Conservation (phyloP, 2,797 vertebrate species). For the Phoxinus dragarum region DNA sequence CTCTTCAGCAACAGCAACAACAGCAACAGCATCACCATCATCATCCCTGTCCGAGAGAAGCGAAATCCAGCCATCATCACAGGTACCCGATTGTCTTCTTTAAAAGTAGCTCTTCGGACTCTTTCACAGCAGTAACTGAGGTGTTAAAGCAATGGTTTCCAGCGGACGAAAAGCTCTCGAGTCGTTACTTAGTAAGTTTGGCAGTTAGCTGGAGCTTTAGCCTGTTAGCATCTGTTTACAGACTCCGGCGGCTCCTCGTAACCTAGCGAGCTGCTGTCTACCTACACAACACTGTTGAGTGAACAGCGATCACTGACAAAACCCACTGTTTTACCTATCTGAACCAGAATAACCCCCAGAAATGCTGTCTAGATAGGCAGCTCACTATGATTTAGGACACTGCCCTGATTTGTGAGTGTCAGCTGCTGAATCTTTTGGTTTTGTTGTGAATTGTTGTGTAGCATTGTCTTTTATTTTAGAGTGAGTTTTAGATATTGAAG, state of each 20-base stretch:
- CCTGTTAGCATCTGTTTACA: conserved; percentile 34
- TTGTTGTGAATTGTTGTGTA: background rate
- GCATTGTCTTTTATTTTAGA: no score
- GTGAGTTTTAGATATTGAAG: no score
- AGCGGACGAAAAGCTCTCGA: background rate
- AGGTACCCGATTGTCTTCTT: conserved; percentile 42
- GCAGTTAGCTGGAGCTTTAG: conserved; percentile 36
- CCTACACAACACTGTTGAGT: background rate
- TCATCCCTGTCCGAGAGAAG: background rate
- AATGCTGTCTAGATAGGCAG: background rate
- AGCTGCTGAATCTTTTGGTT: background rate
- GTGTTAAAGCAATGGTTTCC: background rate
- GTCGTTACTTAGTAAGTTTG: background rate
- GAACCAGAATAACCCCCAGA: background rate
- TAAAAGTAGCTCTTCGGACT: background rate
- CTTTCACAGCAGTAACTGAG: background rate
- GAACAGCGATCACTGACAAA: background rate
- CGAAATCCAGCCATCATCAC: background rate
- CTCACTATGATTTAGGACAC: background rate
- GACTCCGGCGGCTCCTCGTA: background rate
- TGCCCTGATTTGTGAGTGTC: background rate
- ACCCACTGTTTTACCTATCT: background rate
- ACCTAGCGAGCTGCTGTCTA: background rate
- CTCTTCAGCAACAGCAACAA: background rate
- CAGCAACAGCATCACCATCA: background rate